Evolutionary conservation across 2,888 invertebrate genomes (phyloP).

Genomic region (Heteromyza rotundicornis): DNA sequence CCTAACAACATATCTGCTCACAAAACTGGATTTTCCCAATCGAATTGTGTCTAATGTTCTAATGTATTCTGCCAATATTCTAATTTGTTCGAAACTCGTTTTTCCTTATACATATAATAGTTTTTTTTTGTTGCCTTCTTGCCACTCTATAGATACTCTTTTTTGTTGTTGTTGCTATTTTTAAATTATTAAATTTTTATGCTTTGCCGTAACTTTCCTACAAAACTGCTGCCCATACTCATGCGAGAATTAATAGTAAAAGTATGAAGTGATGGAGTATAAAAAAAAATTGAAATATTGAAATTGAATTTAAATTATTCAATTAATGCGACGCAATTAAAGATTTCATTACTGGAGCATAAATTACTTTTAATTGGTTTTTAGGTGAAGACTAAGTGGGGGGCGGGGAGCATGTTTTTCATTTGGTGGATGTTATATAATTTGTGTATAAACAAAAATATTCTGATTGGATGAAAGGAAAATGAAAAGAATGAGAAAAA

Average conservation of each 20-base stretch:
- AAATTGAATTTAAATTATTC: conserved; percentile 15
- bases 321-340: conserved; percentile 7
- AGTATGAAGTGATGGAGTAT: background rate
- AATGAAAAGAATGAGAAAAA: no score
- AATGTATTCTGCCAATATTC: background rate
- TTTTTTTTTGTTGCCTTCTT: background rate
- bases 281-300: no score
- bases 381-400: no score
- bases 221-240: no score
- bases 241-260: no score
- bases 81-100: background rate
- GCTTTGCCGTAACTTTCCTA: background rate
- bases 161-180: background rate
- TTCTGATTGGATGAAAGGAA: no score
- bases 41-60: background rate
- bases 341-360: no score
- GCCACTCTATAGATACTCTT: background rate
- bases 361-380: no score
- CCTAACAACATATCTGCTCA: conserved; percentile 28
- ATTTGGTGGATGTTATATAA: no score
- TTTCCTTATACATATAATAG: no score
- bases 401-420: no score
- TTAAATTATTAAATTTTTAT: background rate
- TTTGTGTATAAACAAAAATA: no score
- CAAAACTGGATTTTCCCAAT: conserved; percentile 16